phyloP scores from a whole-genome alignment of 2,113 vertebrate species.

The Vidua macroura region DNA sequence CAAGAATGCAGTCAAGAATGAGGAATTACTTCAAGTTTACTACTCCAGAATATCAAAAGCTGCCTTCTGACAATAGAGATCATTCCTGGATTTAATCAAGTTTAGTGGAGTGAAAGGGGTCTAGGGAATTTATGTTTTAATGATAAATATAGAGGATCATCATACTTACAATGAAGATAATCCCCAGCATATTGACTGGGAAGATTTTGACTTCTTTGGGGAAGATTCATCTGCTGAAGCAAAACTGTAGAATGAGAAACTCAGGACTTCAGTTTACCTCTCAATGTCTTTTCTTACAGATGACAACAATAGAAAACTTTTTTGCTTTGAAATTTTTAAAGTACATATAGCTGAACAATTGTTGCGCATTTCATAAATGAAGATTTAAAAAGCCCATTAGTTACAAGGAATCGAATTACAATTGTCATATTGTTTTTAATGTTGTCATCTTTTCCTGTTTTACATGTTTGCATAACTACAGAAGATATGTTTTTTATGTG shows the following conservation, averaged over 20 bases:
- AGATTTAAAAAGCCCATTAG: neutral
- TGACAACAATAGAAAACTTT: neutral
- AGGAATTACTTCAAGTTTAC: neutral
- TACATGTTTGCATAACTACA: neutral
- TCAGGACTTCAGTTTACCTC: neutral
- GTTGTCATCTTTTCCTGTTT: neutral
- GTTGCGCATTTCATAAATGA: neutral
- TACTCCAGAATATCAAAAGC: neutral
- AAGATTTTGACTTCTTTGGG: neutral
- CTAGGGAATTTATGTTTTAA: neutral
- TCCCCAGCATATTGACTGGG: neutral
- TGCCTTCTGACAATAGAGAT: neutral
- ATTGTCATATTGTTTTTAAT: neutral
- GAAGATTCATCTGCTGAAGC: neutral
- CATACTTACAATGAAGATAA: neutral
- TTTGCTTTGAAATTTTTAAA: neutral
- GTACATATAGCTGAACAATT: neutral
- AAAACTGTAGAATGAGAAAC: neutral
- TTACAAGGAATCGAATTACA: neutral
- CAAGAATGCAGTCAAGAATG: neutral
- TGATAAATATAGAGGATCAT: neutral
- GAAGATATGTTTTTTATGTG: neutral
- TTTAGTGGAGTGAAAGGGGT: neutral
- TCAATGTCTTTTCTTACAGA: neutral
- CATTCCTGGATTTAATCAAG: neutral